phyloP scores from a whole-genome alignment of 2,113 vertebrate genomes.

The Corvus moneduloides region DNA sequence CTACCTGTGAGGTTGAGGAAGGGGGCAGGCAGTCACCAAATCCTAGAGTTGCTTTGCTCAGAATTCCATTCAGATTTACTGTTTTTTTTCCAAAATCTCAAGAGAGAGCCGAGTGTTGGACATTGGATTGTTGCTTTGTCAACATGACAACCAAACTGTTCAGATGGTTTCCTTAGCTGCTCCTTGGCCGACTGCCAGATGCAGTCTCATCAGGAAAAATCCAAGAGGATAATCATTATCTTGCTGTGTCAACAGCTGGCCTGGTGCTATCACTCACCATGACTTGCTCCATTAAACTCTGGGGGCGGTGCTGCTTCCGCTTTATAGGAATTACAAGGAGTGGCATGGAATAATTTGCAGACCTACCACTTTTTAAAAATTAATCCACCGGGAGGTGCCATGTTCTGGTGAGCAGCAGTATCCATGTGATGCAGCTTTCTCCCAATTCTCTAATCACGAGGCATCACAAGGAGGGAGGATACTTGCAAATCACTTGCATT shows the following conservation, averaged over 20 bases:
- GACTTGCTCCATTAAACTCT: not conserved
- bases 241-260: slow-evolving; percentile 54
- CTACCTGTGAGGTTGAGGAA: not conserved
- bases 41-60: not conserved
- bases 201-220: slow-evolving; percentile 40
- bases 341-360: not conserved
- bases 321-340: not conserved
- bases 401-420: not conserved
- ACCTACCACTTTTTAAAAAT: not conserved
- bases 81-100: not conserved
- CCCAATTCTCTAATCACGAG: not conserved
- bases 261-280: not conserved
- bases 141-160: not conserved
- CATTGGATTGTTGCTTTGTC: not conserved
- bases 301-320: not conserved
- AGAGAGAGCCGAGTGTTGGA: accelerated
- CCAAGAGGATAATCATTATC: slow-evolving; percentile 41
- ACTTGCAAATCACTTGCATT: not conserved
- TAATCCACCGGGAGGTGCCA: not conserved
- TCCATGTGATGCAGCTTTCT: not conserved
- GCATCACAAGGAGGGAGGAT: not conserved
- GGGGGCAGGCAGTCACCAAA: not conserved
- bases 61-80: not conserved
- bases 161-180: not conserved
- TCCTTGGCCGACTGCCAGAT: slow-evolving; percentile 3